phyloP scores from a whole-genome alignment of 1,140 invertebrate genomes.

The Bicyclus anynana region DNA sequence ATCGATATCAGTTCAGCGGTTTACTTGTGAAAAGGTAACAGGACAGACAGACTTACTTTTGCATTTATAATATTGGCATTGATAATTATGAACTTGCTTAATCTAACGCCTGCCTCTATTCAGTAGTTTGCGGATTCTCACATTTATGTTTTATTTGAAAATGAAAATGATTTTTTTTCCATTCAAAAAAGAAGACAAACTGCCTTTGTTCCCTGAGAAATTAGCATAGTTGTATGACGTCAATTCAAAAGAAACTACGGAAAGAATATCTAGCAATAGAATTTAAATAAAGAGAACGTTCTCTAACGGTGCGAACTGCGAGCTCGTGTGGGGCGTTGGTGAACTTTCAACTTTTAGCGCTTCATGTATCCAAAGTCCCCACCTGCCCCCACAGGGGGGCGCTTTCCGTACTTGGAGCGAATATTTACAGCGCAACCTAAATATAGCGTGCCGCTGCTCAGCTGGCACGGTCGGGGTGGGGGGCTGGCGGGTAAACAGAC shows the following conservation, averaged over 20 bases:
- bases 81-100: too few relatives aligned
- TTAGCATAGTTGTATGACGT: neutral
- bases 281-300: conserved; percentile 75
- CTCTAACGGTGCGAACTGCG: conserved; percentile 56
- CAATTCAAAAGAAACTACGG: conserved; percentile 38
- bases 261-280: conserved; percentile 64
- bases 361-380: conserved; percentile 46
- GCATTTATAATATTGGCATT: too few relatives aligned
- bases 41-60: too few relatives aligned
- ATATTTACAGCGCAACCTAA: conserved; percentile 76
- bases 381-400: conserved; percentile 33
- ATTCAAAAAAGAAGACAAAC: too few relatives aligned
- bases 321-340: conserved; percentile 58
- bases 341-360: conserved; percentile 75
- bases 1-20: too few relatives aligned
- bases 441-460: conserved; percentile 74
- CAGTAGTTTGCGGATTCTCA: too few relatives aligned
- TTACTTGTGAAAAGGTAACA: too few relatives aligned
- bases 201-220: neutral
- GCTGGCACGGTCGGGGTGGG: conserved; percentile 59
- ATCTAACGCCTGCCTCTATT: too few relatives aligned
- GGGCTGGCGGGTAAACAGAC: conserved; percentile 61
- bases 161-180: too few relatives aligned
- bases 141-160: too few relatives aligned
- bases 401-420: conserved; percentile 70